Evolutionary conservation across 2,888 invertebrate species (phyloP).

Genomic region (Zygaena filipendulae): DNA sequence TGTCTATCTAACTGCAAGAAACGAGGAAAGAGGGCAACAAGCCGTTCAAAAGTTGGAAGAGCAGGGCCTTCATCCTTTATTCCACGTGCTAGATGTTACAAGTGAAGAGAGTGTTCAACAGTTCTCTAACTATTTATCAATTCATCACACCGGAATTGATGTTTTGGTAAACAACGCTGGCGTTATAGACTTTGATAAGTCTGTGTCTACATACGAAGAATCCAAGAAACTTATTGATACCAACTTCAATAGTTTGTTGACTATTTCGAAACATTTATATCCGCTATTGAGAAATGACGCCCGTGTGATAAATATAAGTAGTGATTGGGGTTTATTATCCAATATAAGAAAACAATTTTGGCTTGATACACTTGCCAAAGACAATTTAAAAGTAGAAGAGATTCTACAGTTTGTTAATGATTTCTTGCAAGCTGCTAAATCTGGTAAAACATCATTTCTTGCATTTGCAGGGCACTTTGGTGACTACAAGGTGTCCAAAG

Average conservation of each 20-base stretch:
- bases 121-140: conserved; percentile 69
- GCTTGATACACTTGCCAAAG: conserved; percentile 50
- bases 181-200: conserved; percentile 72
- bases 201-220: conserved; percentile 74
- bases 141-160: conserved; percentile 75
- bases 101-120: conserved; percentile 69
- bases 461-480: conserved; percentile 56
- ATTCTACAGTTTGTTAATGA: conserved; percentile 65
- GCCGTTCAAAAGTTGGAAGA: conserved; percentile 72
- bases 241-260: conserved; percentile 76
- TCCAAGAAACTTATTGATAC: conserved; percentile 76
- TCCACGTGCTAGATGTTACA: conserved; percentile 77
- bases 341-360: conserved; percentile 55
- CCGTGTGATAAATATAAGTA: conserved; percentile 81
- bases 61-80: conserved; percentile 67
- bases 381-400: conserved; percentile 58
- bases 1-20: conserved; percentile 79
- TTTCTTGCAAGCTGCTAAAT: conserved; percentile 66
- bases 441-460: conserved; percentile 45
- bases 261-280: conserved; percentile 74
- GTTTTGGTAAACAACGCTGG: conserved; percentile 83
- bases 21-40: conserved; percentile 67
- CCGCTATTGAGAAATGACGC: conserved; percentile 76
- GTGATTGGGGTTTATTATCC: conserved; percentile 64
- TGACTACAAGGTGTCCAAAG: conserved; percentile 63